Evolutionary conservation across 2,113 vertebrate genomes (phyloP).

Genomic region (Jacana jacana): DNA sequence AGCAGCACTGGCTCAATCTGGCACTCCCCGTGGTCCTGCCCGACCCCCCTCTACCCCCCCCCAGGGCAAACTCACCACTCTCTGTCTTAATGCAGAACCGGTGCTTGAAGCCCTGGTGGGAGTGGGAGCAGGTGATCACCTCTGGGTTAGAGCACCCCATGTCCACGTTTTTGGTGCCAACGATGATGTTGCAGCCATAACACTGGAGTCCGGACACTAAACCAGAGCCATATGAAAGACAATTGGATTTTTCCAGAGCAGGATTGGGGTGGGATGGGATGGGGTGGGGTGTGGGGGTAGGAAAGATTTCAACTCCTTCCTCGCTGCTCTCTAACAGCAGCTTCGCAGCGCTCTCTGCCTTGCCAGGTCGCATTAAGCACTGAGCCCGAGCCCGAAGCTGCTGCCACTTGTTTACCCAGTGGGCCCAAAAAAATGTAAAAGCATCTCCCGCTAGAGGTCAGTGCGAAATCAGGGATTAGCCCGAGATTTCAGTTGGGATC

Average conservation of each 20-base stretch:
- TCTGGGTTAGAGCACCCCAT: slow-evolving; percentile 87
- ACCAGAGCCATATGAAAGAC: not conserved
- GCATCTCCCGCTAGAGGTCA: slow-evolving; percentile 58
- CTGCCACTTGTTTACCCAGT: not conserved
- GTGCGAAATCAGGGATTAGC: slow-evolving; percentile 45
- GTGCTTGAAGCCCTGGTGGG: slow-evolving; percentile 92
- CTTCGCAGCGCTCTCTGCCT: slow-evolving; percentile 10
- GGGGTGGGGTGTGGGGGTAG: too few relatives aligned
- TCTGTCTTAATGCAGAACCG: slow-evolving; percentile 92
- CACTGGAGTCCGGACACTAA: slow-evolving; percentile 84
- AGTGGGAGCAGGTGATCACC: slow-evolving; percentile 88
- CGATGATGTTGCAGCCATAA: slow-evolving; percentile 89
- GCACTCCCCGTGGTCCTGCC: too few relatives aligned
- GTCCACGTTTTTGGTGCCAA: slow-evolving; percentile 84
- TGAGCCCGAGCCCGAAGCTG: not conserved
- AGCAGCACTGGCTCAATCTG: fast-evolving
- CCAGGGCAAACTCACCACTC: slow-evolving; percentile 79
- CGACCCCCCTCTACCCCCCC: fast-evolving
- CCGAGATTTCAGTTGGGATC: not conserved
- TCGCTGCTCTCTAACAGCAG: not conserved
- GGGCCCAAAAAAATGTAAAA: not conserved
- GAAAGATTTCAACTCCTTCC: not conserved
- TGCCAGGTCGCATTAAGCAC: not conserved
- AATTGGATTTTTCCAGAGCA: not conserved
- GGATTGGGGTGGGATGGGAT: too few relatives aligned